phyloP scores from a whole-genome alignment of 2,797 vertebrate species.

The Hylomyscus alleni region DNA sequence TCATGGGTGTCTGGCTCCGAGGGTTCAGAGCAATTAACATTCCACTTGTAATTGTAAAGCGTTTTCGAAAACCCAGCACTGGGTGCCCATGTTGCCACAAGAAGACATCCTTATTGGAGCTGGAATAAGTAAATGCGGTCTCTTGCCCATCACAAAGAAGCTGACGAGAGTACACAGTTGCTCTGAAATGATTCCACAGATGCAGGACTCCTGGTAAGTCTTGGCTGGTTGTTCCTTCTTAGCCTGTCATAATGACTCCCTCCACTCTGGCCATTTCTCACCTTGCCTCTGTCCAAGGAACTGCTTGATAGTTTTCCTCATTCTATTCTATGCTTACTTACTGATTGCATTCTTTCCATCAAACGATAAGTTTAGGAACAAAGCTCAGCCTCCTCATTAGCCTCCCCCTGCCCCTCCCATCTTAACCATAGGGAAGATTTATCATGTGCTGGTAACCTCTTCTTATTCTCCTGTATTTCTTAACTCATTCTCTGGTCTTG shows the following conservation, averaged over 20 bases:
- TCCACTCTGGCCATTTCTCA: not conserved
- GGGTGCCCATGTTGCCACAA: not conserved
- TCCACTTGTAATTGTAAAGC: not conserved
- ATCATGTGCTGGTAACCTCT: not conserved
- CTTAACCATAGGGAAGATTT: not conserved
- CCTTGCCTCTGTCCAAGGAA: not conserved
- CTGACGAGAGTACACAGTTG: slow-evolving; percentile 73
- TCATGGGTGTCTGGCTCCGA: not conserved
- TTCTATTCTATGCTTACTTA: not conserved
- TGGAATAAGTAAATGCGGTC: not conserved
- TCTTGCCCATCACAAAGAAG: not conserved
- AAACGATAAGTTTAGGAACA: not conserved
- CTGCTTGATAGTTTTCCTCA: not conserved
- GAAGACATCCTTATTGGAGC: not conserved
- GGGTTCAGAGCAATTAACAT: not conserved
- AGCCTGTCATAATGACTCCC: not conserved
- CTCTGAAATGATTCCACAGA: slow-evolving; percentile 79
- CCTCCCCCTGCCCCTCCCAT: not conserved
- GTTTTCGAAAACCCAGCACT: not conserved
- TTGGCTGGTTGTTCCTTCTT: slow-evolving; percentile 70
- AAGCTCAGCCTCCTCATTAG: not conserved
- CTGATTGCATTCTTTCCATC: not conserved
- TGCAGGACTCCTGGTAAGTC: slow-evolving; percentile 71
- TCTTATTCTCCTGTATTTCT: not conserved
- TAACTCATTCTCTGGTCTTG: not conserved